These are phyloP conservation scores for Dascyllus trimaculatus DNA, from an alignment of 2,113 vertebrate genomes.

Conservation along the genomic window DNA sequence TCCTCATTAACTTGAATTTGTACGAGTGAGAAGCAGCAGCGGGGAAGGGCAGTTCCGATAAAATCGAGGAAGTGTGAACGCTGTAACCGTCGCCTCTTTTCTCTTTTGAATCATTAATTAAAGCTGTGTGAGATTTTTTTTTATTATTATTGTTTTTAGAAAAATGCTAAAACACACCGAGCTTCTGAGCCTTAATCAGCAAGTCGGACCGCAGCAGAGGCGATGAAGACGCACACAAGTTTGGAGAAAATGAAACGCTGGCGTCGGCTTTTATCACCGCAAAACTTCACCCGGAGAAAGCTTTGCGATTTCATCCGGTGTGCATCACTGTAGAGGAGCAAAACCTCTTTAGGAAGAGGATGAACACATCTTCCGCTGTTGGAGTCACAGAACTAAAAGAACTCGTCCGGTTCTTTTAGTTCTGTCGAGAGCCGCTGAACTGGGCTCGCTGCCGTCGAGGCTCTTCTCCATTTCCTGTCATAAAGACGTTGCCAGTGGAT, in stretches of 20 bases:
- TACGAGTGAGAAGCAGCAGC: background rate
- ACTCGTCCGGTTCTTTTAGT: background rate
- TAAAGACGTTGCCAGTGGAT: background rate
- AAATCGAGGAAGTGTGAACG: conserved; percentile 1
- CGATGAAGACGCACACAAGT: background rate
- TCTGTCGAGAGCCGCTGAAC: conserved; percentile 27
- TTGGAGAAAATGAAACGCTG: background rate
- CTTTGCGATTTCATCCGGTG: too few relatives aligned
- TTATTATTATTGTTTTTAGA: too few relatives aligned
- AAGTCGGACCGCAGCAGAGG: background rate
- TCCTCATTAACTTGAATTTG: conserved; percentile 21
- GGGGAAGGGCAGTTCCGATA: background rate
- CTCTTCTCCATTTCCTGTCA: conserved; percentile 28
- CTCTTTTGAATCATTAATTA: conserved; percentile 15
- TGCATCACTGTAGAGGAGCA: background rate
- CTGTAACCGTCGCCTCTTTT: background rate
- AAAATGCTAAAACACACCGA: background rate
- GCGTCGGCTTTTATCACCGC: too few relatives aligned
- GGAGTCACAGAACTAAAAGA: too few relatives aligned
- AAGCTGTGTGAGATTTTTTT: conserved; percentile 1
- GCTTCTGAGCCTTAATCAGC: background rate
- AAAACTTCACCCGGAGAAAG: background rate
- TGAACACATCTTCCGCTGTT: background rate
- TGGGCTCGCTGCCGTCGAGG: conserved; percentile 26
- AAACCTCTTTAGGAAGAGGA: background rate